Base-by-base conservation (phyloP, 2,888 invertebrate genomes). In the Eristalis pertinax region DNA sequence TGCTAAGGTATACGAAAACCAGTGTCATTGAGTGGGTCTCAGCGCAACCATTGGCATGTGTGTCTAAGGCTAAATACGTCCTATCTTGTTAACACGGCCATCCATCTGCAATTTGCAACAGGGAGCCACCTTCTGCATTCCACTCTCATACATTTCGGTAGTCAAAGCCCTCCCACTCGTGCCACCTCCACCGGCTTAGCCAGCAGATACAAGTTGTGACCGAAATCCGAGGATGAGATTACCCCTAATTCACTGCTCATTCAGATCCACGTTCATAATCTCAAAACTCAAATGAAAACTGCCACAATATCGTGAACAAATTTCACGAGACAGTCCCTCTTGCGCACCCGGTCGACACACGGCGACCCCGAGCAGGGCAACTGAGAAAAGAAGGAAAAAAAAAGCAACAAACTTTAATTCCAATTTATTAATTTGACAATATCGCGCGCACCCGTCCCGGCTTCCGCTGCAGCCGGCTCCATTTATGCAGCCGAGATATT, bases 371-470 rank as follows among this genome's bases (percentile, higher is more conserved):
- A 56, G 32, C 11, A 11, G 10, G 10, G 22, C 64, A 29, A 19
- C 50, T 19, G 19, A 50, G 32, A 50, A 50, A 50, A 19, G 19
- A 19, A 19, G 5, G 5, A 4, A 50, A 50, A n/a, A n/a, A 43
- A 43, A 50, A n/a, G 7, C 65, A 74, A 83, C 78, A 84, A 79
- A 78, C 79, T 79, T 50, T 84, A 87, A 84, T 87, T 80, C 87
- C 84, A 87, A 87, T 87, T 87, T 87, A 87, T 87, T 87, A 84
- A 87, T 87, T 87, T 87, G 86, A 87, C 87, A 84, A 87, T 84
- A 84, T 87, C 72, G 87, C 79, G 67, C 58, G 58, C 74, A 76
- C 68, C 84, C 72, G 75, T 69, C 38, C 78, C 67, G 22, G 60
- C 84, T 68, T 64, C 79, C 67, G 62, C 76, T 87, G 75, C 87